Conservation (phyloP, 2,797 vertebrate genomes). For the Botia kubotai region DNA sequence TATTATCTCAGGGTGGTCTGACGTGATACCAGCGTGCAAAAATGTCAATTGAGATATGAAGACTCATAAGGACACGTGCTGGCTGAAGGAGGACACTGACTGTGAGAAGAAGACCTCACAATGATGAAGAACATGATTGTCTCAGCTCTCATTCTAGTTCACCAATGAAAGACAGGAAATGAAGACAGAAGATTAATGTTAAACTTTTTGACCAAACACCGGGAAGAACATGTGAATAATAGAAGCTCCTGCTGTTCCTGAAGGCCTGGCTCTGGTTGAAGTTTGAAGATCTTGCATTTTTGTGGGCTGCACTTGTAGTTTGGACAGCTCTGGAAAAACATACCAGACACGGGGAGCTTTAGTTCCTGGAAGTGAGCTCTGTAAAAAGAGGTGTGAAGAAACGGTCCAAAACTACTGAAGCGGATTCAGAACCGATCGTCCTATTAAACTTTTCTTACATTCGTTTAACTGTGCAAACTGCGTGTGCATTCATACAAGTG, state of each 20-base stretch:
- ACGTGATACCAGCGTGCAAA: conserved; percentile 74
- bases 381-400: conserved; percentile 3
- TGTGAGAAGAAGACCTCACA: conserved; percentile 45
- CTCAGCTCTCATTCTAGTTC: background rate
- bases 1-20: conserved; percentile 78
- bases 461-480: background rate
- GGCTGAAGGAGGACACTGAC: conserved; percentile 13
- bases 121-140: conserved; percentile 16
- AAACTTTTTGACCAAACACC: background rate
- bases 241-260: conserved; percentile 5
- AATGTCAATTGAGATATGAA: conserved; percentile 74
- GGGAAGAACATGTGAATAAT: background rate
- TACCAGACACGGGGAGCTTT: conserved; percentile 23
- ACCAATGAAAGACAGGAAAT: conserved; percentile 2
- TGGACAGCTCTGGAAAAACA: conserved; percentile 10
- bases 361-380: conserved; percentile 3
- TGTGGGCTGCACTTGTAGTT: conserved; percentile 49
- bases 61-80: conserved; percentile 16
- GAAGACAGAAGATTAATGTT: background rate
- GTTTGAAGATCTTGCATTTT: conserved; percentile 23
- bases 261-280: conserved; percentile 14
- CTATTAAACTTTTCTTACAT: background rate
- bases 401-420: background rate
- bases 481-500: background rate
- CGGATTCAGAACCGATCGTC: background rate